phyloP scores from a whole-genome alignment of 2,797 vertebrate species.

The Chaenodraco wilsoni region DNA sequence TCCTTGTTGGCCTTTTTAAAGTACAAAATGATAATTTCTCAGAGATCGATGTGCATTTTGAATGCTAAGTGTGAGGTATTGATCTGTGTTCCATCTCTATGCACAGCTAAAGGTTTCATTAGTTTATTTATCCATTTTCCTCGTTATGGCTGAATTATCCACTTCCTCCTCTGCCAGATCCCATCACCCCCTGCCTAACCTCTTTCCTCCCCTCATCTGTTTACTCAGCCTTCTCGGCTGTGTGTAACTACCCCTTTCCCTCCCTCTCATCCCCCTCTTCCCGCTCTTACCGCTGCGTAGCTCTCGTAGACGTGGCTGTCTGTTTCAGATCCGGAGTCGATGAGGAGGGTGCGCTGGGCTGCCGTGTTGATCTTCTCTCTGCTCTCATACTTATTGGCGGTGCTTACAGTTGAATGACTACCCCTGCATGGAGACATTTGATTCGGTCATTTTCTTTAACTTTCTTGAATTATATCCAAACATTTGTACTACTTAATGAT shows the following conservation, averaged over 20 bases:
- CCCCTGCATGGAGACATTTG: slow-evolving; percentile 55
- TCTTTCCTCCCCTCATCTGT: slow-evolving; percentile 50
- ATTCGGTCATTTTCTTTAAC: slow-evolving; percentile 23
- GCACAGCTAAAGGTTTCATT: slow-evolving; percentile 73
- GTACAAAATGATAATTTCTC: slow-evolving; percentile 75
- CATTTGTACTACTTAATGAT: slow-evolving; percentile 11
- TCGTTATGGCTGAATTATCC: slow-evolving; percentile 63
- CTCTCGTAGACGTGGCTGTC: slow-evolving; percentile 77
- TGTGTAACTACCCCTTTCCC: slow-evolving; percentile 29
- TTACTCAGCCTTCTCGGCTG: slow-evolving; percentile 50
- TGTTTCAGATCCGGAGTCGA: slow-evolving; percentile 83
- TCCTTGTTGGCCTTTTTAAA: slow-evolving; percentile 70
- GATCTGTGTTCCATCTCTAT: slow-evolving; percentile 69
- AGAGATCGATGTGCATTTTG: slow-evolving; percentile 72
- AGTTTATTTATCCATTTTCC: slow-evolving; percentile 71
- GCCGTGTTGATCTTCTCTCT: slow-evolving; percentile 81
- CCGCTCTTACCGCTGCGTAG: slow-evolving; percentile 53
- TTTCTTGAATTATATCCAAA: slow-evolving; percentile 14
- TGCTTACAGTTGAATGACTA: slow-evolving; percentile 71
- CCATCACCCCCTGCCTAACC: slow-evolving; percentile 52
- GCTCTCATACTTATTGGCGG: slow-evolving; percentile 79
- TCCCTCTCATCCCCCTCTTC: slow-evolving; percentile 2
- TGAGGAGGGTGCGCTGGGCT: slow-evolving; percentile 81
- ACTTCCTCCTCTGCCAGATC: slow-evolving; percentile 64
- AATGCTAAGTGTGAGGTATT: slow-evolving; percentile 79